Evolutionary conservation across 2,888 invertebrate genomes (phyloP).

Genomic region (Cheilosia soror): DNA sequence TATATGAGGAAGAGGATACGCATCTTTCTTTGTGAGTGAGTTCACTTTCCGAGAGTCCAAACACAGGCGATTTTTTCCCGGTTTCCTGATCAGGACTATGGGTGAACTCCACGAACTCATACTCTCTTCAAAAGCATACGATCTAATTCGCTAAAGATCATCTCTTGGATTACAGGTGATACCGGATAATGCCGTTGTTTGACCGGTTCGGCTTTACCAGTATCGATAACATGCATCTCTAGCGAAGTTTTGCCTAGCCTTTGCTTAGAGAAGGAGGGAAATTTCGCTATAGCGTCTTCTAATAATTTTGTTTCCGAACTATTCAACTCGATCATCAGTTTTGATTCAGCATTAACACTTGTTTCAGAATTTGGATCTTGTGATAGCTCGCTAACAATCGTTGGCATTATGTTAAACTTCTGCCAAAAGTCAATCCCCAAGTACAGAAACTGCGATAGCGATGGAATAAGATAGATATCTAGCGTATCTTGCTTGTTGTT

Average conservation of each 20-base stretch:
- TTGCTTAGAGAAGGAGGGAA: not conserved
- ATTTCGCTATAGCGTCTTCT: not conserved
- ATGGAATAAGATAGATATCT: not conserved
- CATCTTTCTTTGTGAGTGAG: slow-evolving; percentile 74
- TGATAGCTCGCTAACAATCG: no score
- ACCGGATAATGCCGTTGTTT: slow-evolving; percentile 69
- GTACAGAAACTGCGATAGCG: no score
- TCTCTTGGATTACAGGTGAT: slow-evolving; percentile 64
- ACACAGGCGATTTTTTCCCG: slow-evolving; percentile 76
- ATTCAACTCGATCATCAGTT: not conserved
- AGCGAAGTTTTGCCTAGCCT: slow-evolving; percentile 48
- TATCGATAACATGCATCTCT: slow-evolving; percentile 56
- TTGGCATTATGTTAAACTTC: no score
- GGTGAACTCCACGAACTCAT: slow-evolving; percentile 78
- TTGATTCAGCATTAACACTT: no score
- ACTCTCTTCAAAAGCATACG: slow-evolving; percentile 78
- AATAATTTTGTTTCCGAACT: not conserved
- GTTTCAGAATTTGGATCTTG: no score
- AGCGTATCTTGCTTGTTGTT: not conserved
- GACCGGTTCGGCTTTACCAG: slow-evolving; percentile 51
- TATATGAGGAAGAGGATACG: no score
- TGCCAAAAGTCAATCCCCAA: no score
- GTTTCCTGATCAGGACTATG: slow-evolving; percentile 66
- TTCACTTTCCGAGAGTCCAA: slow-evolving; percentile 78
- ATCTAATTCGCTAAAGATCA: slow-evolving; percentile 77